A percentile compares a stretch with the other conserved stretches of the same genome.
These are phyloP conservation scores for Phalloptychus januarius DNA, from an alignment of 2,797 vertebrate species.

Conservation along the genomic window DNA sequence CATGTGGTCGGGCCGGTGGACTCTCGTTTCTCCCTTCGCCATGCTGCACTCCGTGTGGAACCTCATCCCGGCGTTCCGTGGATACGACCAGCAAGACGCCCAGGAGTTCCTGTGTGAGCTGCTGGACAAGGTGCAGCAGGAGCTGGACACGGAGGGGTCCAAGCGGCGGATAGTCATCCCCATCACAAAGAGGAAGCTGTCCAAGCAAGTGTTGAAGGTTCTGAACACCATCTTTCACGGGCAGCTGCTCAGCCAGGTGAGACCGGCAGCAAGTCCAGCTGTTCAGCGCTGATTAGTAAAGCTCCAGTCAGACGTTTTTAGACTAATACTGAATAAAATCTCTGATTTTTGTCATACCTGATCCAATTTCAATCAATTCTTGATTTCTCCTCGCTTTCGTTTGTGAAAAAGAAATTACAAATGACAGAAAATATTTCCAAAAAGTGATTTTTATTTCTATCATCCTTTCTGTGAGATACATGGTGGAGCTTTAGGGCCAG, in stretches of 20 bases:
- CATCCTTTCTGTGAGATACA: too few species aligned
- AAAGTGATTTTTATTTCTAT: too few species aligned
- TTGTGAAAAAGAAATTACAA: too few species aligned
- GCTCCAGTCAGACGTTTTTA: background rate
- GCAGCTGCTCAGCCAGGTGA: slow-evolving; percentile 98
- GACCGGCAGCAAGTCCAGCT: slow-evolving; percentile 2
- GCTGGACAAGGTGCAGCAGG: slow-evolving; percentile 98
- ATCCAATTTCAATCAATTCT: too few species aligned
- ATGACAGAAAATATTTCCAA: too few species aligned
- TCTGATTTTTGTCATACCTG: too few species aligned
- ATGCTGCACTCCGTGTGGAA: slow-evolving; percentile 99
- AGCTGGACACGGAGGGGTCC: slow-evolving; percentile 94
- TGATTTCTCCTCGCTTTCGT: too few species aligned
- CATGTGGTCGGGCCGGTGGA: slow-evolving; percentile 99
- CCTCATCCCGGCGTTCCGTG: slow-evolving; percentile 95
- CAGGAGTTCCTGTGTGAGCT: slow-evolving; percentile 99
- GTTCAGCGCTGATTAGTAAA: background rate
- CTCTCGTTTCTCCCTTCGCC: slow-evolving; percentile 96
- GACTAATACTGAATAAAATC: background rate
- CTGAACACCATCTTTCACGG: slow-evolving; percentile 99
- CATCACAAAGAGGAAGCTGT: slow-evolving; percentile 96
- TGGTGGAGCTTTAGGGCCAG: too few species aligned
- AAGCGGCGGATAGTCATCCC: slow-evolving; percentile 94
- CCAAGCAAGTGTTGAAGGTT: slow-evolving; percentile 98
- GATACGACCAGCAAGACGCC: slow-evolving; percentile 98